Evolutionary conservation across 2,113 vertebrate species (phyloP).

Genomic region (Dissostichus mawsoni): DNA sequence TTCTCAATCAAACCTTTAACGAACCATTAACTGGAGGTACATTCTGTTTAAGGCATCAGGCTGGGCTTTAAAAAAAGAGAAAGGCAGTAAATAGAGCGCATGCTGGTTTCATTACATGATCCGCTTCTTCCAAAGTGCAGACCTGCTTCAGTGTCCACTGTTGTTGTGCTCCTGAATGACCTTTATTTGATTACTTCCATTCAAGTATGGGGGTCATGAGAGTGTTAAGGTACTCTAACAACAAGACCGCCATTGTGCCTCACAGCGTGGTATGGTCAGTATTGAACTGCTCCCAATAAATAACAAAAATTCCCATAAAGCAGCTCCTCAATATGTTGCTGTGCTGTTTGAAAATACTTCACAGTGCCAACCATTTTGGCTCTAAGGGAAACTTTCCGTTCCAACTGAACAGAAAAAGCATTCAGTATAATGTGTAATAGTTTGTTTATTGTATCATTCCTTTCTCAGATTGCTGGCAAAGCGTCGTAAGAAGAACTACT

Average conservation of each 20-base stretch:
- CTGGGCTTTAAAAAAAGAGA: conserved; percentile 1
- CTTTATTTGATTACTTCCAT: conserved; percentile 38
- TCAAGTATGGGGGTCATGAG: conserved; percentile 39
- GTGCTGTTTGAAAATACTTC: neutral
- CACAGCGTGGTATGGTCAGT: neutral
- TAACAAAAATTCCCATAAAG: conserved; percentile 4
- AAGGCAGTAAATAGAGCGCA: conserved; percentile 39
- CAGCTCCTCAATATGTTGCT: conserved; percentile 13
- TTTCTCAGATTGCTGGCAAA: conserved; percentile 86
- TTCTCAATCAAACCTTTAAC: conserved; percentile 11
- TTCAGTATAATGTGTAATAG: neutral
- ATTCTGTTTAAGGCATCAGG: conserved; percentile 18
- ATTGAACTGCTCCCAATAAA: conserved; percentile 18
- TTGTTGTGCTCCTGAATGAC: conserved; percentile 35
- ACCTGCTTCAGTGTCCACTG: conserved; percentile 22
- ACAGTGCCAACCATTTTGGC: neutral
- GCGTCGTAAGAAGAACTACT: conserved; percentile 91
- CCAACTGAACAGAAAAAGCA: neutral
- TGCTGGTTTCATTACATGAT: conserved; percentile 53
- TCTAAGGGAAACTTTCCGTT: neutral
- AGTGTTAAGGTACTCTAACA: conserved; percentile 37
- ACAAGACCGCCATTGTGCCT: conserved; percentile 50
- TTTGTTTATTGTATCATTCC: conserved; percentile 1
- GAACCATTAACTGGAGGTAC: neutral
- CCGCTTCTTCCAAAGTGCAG: conserved; percentile 8